Evolutionary conservation across 2,797 vertebrate species (phyloP).

Genomic region (Philypnodon macrostomus): DNA sequence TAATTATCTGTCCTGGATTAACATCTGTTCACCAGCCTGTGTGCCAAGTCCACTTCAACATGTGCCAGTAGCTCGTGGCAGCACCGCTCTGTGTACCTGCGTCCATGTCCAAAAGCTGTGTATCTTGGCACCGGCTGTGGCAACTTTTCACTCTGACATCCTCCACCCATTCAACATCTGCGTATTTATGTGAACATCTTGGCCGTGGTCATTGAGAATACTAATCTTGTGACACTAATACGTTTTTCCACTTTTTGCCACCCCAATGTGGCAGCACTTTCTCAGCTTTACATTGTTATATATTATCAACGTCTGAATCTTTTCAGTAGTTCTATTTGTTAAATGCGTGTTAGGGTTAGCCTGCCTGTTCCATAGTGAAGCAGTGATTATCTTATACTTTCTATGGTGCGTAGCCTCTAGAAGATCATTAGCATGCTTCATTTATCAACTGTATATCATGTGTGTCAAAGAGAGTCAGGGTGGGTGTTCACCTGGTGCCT

Average conservation of each 20-base stretch:
- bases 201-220: slow-evolving; percentile 66
- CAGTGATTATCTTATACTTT: slow-evolving; percentile 38
- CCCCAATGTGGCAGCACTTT: slow-evolving; percentile 24
- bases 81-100: slow-evolving; percentile 71
- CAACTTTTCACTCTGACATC: slow-evolving; percentile 78
- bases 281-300: slow-evolving; percentile 7
- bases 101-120: slow-evolving; percentile 74
- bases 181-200: slow-evolving; percentile 76
- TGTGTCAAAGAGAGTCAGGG: slow-evolving; percentile 60
- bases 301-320: too few species aligned
- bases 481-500: slow-evolving; percentile 61
- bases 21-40: slow-evolving; percentile 77
- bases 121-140: slow-evolving; percentile 74
- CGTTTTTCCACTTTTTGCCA: slow-evolving; percentile 50
- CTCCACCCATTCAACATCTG: slow-evolving; percentile 79
- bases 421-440: slow-evolving; percentile 72
- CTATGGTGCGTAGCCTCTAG: slow-evolving; percentile 41
- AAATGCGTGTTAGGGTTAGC: slow-evolving; percentile 7
- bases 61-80: slow-evolving; percentile 72
- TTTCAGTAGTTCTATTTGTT: slow-evolving; percentile 1
- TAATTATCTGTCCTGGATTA: slow-evolving; percentile 86
- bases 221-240: slow-evolving; percentile 63
- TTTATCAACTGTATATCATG: slow-evolving; percentile 72
- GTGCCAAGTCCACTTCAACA: slow-evolving; percentile 77
- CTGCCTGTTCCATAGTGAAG: slow-evolving; percentile 33